Evolutionary conservation across 1,140 invertebrate species (phyloP), one percentile per base, ranked within the genome.

Genomic region (Ruditapes philippinarum): DNA sequence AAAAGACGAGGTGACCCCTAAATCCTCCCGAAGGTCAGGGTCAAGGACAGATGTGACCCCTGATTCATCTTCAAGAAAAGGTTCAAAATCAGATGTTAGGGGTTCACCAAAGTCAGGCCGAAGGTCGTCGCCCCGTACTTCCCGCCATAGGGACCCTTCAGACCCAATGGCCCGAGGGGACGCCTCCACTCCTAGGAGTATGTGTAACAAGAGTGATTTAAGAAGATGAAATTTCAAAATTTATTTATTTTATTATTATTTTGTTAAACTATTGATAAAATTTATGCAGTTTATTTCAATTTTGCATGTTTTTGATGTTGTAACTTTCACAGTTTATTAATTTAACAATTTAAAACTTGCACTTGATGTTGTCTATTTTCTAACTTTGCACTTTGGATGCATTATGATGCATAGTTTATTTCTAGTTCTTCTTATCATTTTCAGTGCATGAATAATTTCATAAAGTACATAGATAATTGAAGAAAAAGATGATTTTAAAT

Each of bases 101-200:
- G 36, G 42, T 14, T 74, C 82, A 28, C 68, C 82, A 70, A 85
- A 51, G 68, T 85, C 82, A 74, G 82, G 68, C 31, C 7, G 36
- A 36, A 51, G 51, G 33, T 19, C 22, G 70, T 42, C 70, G 19
- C 70, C 70, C 19, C 51, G 70, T 25, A 49, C 45, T 74, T n/a
- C n/a, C n/a, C 31, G 62, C 36, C 40, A 57, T 28, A 45, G 60
- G 22, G 60, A 86, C 25, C 25, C 33, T n/a, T 25, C 28, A 4
- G 38, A 86, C 73, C 84, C 70, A 49, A 49, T 62, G 84, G 84
- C 84, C 5, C 19, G 70, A 22, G 84, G 84, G 19, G 84, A 87
- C 38, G 73, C 73, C n/a, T 78, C 84, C 9, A 76, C 51, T 17
- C 51, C 84, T 0, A 49, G 84, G 36, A 87, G 84, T 87, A 87